Base-by-base conservation (phyloP, 2,888 invertebrate species). In the Xylophagus ater region DNA sequence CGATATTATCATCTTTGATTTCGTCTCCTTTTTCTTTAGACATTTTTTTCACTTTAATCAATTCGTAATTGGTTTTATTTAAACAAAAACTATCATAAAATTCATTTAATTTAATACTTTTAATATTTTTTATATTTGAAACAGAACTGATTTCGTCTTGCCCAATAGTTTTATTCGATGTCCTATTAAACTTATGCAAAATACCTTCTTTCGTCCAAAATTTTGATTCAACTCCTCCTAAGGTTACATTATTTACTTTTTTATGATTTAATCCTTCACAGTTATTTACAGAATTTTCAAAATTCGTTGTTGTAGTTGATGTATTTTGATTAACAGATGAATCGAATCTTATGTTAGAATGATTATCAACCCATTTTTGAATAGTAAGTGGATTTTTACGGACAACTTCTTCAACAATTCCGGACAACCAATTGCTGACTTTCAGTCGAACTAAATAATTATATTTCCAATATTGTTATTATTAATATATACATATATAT, bases 321-420 rank as follows among this genome's bases (percentile, higher is more conserved):
- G 14, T 29, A 19, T 20, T 24, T 21, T 14, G 33, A 33, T 24
- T 21, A 8, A 17, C 29, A 18, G 15, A 15, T 10, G 12, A 6
- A 5, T 6, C 9, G 18, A 18, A 18, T 17, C 10, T n/a, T n/a
- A n/a, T n/a, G n/a, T n/a, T n/a, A n/a, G n/a, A n/a, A n/a, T n/a
- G n/a, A n/a, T n/a, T 26, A 43, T 47, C 46, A 28, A 45, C 40
- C 47, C 47, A 50, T 47, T 47, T 46, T 40, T 49, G 47, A 13
- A 48, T 35, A 8, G 47, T 37, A 15, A 20, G 39, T 13, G 46
- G 42, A 40, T 42, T 45, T 37, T 48, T 50, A 12, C 45, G 43
- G 21, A 45, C 43, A 40, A 50, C 48, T 33, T 49, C 50, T 40
- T 43, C 45, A 21, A 47, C 43, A 34, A 50, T 34, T 20, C 43